Conservation (phyloP, 2,888 invertebrate genomes). For the Nomada flava region DNA sequence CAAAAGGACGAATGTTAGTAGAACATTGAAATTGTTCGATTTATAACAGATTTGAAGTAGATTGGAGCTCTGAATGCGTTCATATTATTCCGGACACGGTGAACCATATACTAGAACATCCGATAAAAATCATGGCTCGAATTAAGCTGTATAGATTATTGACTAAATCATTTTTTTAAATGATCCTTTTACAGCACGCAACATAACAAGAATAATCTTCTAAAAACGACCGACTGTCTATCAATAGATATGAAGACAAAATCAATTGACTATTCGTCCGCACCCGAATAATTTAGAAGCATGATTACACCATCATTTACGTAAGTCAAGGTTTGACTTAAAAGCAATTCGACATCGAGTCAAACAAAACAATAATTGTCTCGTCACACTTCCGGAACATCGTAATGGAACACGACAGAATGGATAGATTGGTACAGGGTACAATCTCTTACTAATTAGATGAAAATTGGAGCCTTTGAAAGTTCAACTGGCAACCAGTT, state of each 20-base stretch:
- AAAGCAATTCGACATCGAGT: not conserved
- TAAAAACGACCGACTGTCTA: too few species aligned
- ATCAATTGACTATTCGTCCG: not conserved
- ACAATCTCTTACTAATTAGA: slow-evolving; percentile 34
- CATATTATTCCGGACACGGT: not conserved
- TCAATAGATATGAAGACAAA: not conserved
- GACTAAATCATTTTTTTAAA: not conserved
- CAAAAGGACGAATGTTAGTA: slow-evolving; percentile 14
- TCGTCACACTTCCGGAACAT: slow-evolving; percentile 22
- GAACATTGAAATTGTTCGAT: slow-evolving; percentile 18
- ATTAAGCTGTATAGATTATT: not conserved
- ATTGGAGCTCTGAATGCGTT: not conserved
- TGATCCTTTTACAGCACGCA: not conserved
- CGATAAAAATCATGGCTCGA: slow-evolving; percentile 5
- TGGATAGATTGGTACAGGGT: not conserved
- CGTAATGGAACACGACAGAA: not conserved
- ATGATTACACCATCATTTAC: slow-evolving; percentile 20
- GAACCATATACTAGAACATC: slow-evolving; percentile 16
- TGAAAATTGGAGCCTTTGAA: slow-evolving; percentile 30
- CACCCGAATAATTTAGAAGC: not conserved
- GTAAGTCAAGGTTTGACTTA: slow-evolving; percentile 20
- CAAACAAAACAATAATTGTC: slow-evolving; percentile 3
- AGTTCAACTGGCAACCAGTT: slow-evolving; percentile 36
- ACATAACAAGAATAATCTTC: not conserved
- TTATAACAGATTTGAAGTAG: not conserved